Conservation (phyloP, 1,140 invertebrate genomes). For the Leptestheria dahalacensis region DNA sequence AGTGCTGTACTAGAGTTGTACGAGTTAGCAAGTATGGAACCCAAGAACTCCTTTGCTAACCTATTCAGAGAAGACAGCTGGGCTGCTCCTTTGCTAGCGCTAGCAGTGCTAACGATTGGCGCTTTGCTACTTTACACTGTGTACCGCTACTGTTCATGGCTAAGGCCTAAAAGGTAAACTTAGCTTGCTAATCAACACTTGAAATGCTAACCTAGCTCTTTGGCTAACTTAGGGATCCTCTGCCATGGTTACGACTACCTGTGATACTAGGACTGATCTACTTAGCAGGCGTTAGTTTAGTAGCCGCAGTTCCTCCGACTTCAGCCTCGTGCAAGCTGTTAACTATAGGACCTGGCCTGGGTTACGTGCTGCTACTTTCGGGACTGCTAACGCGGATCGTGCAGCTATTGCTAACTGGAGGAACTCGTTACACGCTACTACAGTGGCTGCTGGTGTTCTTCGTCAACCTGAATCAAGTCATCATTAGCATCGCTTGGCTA, state of each 20-base stretch:
- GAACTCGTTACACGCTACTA: background rate
- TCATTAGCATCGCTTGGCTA: background rate
- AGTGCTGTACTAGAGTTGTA: no score
- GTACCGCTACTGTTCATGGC: background rate
- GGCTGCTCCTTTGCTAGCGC: background rate
- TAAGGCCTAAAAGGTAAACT: background rate
- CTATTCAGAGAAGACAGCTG: background rate
- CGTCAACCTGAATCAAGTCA: background rate
- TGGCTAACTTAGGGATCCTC: background rate
- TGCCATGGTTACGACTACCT: background rate
- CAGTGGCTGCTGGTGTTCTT: background rate
- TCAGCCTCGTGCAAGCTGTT: background rate
- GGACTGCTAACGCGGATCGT: background rate
- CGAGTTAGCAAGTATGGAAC: background rate
- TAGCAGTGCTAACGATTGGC: background rate
- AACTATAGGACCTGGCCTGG: background rate
- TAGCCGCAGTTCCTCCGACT: background rate
- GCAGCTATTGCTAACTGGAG: background rate
- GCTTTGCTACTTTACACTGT: background rate
- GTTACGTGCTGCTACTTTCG: background rate
- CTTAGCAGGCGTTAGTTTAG: background rate
- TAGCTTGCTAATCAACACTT: no score
- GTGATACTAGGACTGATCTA: background rate
- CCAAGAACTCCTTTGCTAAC: background rate
- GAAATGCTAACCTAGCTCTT: background rate